These are phyloP conservation scores for Saxidomus purpurata DNA, from an alignment of 1,140 invertebrate genomes.

Conservation along the genomic window DNA sequence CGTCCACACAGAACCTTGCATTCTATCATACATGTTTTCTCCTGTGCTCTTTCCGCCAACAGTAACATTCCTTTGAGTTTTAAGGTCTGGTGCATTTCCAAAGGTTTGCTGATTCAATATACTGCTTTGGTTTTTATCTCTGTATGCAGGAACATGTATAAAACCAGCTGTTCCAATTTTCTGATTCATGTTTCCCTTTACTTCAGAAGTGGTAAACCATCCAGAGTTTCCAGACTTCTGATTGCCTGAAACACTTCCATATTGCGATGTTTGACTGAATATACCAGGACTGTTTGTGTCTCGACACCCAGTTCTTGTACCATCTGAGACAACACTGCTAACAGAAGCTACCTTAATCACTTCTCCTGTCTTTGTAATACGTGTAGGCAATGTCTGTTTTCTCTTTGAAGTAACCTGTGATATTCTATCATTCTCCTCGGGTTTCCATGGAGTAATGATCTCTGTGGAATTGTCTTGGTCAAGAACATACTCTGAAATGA, in stretches of 20 bases:
- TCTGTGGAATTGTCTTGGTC: conserved; percentile 2
- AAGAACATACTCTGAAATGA: conserved; percentile 10
- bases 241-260: no score
- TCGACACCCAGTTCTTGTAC: no score
- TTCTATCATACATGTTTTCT: background rate
- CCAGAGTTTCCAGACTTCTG: no score
- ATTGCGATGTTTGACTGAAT: background rate
- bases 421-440: background rate
- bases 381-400: background rate
- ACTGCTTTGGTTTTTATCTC: no score
- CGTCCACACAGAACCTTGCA: background rate
- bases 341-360: no score
- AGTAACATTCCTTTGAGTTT: no score
- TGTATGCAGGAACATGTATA: no score
- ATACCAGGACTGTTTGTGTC: background rate
- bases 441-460: background rate
- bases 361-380: background rate
- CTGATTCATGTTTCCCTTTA: background rate
- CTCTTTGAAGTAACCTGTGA: background rate
- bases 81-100: no score
- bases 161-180: background rate
- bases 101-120: no score
- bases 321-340: no score
- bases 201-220: no score
- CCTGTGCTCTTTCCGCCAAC: no score